These are phyloP conservation scores for Archegozetes longisetosus DNA, from an alignment of 1,140 invertebrate genomes.

Conservation along the genomic window DNA sequence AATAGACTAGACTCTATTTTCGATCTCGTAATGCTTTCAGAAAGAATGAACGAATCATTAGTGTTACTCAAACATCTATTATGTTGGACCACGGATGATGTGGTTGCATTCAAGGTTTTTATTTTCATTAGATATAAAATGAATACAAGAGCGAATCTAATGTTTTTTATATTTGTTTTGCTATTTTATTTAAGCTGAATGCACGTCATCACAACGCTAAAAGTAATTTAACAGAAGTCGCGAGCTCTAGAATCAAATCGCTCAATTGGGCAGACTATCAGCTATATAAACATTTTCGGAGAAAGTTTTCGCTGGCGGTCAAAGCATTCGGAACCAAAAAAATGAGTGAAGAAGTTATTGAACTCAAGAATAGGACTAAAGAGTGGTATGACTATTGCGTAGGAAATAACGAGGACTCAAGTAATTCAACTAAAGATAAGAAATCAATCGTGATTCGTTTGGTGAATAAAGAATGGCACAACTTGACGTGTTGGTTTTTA, in stretches of 20 bases:
- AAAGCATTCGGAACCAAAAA: slow-evolving; percentile 24
- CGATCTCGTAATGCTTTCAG: slow-evolving; percentile 24
- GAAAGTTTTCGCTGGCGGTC: slow-evolving; percentile 24
- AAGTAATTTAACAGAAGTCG: slow-evolving; percentile 10
- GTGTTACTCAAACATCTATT: slow-evolving; percentile 23
- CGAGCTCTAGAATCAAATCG: slow-evolving; percentile 15
- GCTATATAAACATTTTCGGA: slow-evolving; percentile 27
- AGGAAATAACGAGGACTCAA: slow-evolving; percentile 5
- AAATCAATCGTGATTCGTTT: slow-evolving; percentile 6
- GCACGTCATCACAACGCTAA: slow-evolving; percentile 15
- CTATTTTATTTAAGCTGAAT: too few relatives aligned
- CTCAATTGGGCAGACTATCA: slow-evolving; percentile 25
- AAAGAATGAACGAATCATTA: slow-evolving; percentile 25
- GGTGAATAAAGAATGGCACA: background rate
- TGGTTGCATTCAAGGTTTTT: slow-evolving; percentile 23
- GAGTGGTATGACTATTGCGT: slow-evolving; percentile 21
- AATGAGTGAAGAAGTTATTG: slow-evolving; percentile 23
- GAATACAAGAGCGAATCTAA: too few relatives aligned
- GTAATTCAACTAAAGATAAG: background rate
- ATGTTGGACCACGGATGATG: slow-evolving; percentile 25
- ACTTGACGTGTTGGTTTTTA: slow-evolving; percentile 3
- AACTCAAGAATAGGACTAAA: slow-evolving; percentile 10
- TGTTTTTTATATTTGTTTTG: too few relatives aligned
- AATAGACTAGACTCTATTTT: slow-evolving; percentile 23
- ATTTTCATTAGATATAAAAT: too few relatives aligned